A percentile compares a stretch with the other conserved stretches of the same genome.
Conservation (phyloP, 2,888 invertebrate genomes). For the Pseudococcus longispinus region DNA sequence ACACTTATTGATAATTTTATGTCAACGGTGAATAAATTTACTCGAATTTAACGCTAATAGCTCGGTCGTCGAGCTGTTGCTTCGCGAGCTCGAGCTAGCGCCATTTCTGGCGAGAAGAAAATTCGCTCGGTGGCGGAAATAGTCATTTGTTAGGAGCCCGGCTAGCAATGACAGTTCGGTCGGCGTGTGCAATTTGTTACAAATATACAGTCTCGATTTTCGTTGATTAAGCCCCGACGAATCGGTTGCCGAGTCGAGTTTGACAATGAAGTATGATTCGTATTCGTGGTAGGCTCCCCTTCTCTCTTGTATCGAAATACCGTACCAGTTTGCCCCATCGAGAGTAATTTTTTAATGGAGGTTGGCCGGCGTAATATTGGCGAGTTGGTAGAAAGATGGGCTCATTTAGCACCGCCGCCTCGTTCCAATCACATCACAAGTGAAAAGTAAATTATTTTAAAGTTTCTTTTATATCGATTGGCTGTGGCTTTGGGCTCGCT, state of each 20-base stretch:
- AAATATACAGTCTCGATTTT: not conserved
- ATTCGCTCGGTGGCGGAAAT: not conserved
- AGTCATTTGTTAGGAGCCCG: not conserved
- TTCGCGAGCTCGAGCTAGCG: not conserved
- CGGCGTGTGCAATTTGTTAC: conserved; percentile 12
- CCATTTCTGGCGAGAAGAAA: not conserved
- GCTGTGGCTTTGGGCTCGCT: not conserved
- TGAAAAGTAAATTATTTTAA: conserved; percentile 9
- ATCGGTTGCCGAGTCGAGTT: not conserved
- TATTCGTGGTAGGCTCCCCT: not conserved
- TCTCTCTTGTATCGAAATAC: not conserved
- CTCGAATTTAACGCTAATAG: conserved; percentile 1
- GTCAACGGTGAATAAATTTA: conserved; percentile 4
- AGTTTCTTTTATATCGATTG: not conserved
- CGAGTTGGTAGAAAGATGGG: not conserved
- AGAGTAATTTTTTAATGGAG: not conserved
- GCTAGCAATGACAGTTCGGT: conserved; percentile 8
- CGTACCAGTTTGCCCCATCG: not conserved
- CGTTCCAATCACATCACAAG: not conserved
- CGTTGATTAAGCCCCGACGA: not conserved
- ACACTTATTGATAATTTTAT: not conserved
- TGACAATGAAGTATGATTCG: conserved; percentile 13
- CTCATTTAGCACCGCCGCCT: not conserved
- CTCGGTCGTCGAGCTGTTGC: not conserved
- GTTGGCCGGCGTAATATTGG: not conserved